These are phyloP conservation scores for Furnarius figulus DNA, from an alignment of 2,113 vertebrate genomes.

Conservation along the genomic window DNA sequence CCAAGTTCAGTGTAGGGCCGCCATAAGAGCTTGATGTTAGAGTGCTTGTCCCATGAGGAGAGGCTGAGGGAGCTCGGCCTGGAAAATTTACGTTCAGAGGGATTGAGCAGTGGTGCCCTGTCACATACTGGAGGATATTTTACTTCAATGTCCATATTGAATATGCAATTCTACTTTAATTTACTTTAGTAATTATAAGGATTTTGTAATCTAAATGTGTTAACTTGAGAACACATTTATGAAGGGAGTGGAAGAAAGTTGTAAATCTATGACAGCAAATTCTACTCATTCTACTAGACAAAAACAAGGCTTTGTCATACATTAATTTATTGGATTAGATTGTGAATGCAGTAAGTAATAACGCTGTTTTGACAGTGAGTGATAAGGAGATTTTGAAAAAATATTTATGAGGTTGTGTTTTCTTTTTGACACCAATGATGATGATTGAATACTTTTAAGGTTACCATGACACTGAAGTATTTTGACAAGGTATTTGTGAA, in stretches of 20 bases:
- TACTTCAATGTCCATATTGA: background rate
- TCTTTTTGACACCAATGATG: background rate
- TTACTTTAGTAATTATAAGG: background rate
- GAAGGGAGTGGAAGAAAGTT: background rate
- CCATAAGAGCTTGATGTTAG: background rate
- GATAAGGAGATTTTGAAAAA: conserved; percentile 20
- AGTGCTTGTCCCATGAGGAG: background rate
- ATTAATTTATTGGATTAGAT: background rate
- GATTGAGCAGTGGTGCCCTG: background rate
- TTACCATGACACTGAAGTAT: conserved; percentile 11
- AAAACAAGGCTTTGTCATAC: background rate
- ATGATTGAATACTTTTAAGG: conserved; percentile 23
- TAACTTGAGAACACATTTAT: background rate
- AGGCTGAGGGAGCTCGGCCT: background rate
- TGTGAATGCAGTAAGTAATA: background rate
- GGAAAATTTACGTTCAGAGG: background rate
- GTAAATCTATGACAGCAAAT: background rate
- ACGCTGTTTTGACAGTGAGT: conserved; percentile 6
- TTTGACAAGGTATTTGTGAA: conserved; percentile 32
- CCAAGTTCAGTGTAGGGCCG: background rate
- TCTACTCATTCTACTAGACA: background rate
- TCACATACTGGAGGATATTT: background rate
- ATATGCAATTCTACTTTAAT: background rate
- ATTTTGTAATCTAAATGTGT: background rate
- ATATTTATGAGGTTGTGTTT: background rate